Evolutionary conservation across 1,140 invertebrate species (phyloP).

Genomic region (Pogonomyrmex californicus): DNA sequence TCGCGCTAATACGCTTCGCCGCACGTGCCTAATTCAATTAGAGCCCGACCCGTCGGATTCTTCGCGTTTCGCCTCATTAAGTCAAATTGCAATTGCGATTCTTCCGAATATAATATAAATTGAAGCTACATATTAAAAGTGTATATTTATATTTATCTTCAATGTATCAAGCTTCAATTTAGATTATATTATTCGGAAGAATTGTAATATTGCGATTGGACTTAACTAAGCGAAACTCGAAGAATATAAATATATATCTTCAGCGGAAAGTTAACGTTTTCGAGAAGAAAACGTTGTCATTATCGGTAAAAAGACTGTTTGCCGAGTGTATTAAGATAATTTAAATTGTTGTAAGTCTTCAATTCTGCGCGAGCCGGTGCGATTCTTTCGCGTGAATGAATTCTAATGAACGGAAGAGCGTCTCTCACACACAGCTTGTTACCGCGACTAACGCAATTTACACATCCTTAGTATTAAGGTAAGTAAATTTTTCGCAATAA

Average conservation of each 20-base stretch:
- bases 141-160: too few relatives aligned
- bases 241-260: too few relatives aligned
- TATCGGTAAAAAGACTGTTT: not conserved
- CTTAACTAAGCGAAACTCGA: too few relatives aligned
- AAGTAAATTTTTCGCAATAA: conserved; percentile 25
- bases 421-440: not conserved
- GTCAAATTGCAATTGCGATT: not conserved
- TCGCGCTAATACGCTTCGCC: conserved; percentile 20
- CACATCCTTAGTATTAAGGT: conserved; percentile 11
- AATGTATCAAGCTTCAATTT: too few relatives aligned
- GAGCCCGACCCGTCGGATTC: not conserved
- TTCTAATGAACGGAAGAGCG: not conserved
- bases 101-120: not conserved
- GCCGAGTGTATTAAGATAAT: not conserved
- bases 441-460: conserved; percentile 2
- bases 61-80: not conserved
- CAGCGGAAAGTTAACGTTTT: not conserved
- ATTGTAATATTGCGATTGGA: too few relatives aligned
- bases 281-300: not conserved
- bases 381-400: not conserved
- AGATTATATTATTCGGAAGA: too few relatives aligned
- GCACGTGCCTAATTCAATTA: conserved; percentile 36
- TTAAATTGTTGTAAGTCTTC: not conserved
- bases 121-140: too few relatives aligned
- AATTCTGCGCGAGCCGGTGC: not conserved